Evolutionary conservation across 2,888 invertebrate genomes (phyloP).

Genomic region (Litoditis marina): DNA sequence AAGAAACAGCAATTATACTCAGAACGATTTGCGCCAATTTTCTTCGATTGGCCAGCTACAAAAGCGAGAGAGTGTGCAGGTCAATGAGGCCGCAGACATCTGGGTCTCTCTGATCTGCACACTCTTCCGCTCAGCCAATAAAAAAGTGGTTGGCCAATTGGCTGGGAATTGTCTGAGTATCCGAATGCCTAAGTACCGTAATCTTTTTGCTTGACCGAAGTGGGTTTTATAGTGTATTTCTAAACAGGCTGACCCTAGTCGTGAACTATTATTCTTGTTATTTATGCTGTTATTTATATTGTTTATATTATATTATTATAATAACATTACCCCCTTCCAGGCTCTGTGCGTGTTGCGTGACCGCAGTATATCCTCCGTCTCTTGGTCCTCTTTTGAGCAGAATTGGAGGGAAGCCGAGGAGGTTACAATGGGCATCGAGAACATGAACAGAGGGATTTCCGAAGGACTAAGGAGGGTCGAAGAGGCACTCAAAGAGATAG

Average conservation of each 20-base stretch:
- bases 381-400: neutral
- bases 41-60: too few relatives aligned
- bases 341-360: neutral
- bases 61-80: too few relatives aligned
- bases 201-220: too few relatives aligned
- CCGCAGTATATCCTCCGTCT: neutral
- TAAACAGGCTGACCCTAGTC: neutral
- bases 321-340: neutral
- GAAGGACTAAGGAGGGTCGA: neutral
- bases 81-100: too few relatives aligned
- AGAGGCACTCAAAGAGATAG: neutral
- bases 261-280: neutral
- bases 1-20: too few relatives aligned
- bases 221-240: too few relatives aligned
- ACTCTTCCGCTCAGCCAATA: too few relatives aligned
- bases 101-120: too few relatives aligned
- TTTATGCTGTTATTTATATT: neutral
- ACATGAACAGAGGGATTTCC: neutral
- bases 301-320: neutral
- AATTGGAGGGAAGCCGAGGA: conserved; percentile 1
- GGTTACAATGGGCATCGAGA: neutral
- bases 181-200: too few relatives aligned
- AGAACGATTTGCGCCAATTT: too few relatives aligned
- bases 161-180: too few relatives aligned
- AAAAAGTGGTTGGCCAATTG: too few relatives aligned